Base-by-base conservation (phyloP, 2,797 vertebrate genomes). In the Chaetophractus vellerosus region DNA sequence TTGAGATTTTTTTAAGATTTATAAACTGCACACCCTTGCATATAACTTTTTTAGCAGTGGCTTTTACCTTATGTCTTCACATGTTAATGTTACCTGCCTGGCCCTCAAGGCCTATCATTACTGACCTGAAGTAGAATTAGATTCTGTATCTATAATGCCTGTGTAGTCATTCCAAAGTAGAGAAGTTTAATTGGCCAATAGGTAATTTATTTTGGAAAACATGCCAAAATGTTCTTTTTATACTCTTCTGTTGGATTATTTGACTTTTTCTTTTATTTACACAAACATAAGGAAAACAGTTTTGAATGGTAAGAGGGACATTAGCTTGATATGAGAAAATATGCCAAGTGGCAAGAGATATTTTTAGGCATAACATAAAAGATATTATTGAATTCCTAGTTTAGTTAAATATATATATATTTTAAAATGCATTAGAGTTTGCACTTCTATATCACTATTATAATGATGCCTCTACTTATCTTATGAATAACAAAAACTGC, bases 201-300 rank as follows among this genome's bases (percentile, higher is more conserved):
- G 33, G 16, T 78, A 68, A 57, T 84, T 92, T 91, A 88, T 8
- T 91, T 88, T 90, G 21, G 59, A 92, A 66, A 74, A 24, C 82
- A 90, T 50, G 33, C 26, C 71, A 23, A 76, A 71, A 72, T 16
- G 57, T 57, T 45, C 36, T 48, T 64, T 88, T 28, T 61, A 64
- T 31, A 52, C 61, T 33, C 26, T 24, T 19, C 26, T 23, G 63
- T 2, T 93, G 38, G 80, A 76, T 89, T 93, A 74, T 93, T 90
- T 95, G 36, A 82, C 24, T 66, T 78, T 91, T 93, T 90, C 4
- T 4, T 59, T 78, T 81, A 69, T 41, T 83, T 18, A 86, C n/a
- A 76, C n/a, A 89, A 75, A 87, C n/a, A 66, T 61, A 14, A 71
- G 66, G 33, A 78, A 59, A 88, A 31, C 33, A 21, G 7, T n/a